Percentiles rank a stretch among this genome's conserved stretches.
Evolutionary conservation across 2,113 vertebrate species (phyloP).

Genomic region (Podiceps cristatus): DNA sequence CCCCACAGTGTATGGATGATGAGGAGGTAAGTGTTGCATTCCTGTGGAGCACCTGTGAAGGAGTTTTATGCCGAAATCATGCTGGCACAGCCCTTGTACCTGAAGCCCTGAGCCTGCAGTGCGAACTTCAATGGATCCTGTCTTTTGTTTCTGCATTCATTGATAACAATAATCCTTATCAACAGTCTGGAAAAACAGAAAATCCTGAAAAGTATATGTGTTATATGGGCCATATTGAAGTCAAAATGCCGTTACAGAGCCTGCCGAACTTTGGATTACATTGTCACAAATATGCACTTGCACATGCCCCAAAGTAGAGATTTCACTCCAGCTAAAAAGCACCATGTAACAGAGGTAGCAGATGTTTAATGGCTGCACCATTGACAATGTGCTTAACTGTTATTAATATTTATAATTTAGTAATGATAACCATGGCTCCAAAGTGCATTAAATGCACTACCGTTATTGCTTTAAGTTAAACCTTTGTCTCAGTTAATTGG

Average conservation of each 20-base stretch:
- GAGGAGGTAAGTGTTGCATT: neutral
- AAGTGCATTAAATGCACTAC: constrained; percentile 63
- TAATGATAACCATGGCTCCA: constrained; percentile 60
- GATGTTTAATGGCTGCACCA: constrained; percentile 69
- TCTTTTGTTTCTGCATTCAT: neutral
- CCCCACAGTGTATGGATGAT: rapidly evolving
- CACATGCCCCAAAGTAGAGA: neutral
- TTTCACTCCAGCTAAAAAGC: constrained; percentile 21
- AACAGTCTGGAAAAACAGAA: neutral
- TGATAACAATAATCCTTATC: neutral
- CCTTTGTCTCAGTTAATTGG: constrained; percentile 58
- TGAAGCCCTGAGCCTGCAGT: neutral
- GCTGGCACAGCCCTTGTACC: neutral
- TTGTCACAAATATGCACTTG: neutral
- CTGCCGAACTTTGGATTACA: neutral
- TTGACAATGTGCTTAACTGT: constrained; percentile 67
- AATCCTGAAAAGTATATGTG: neutral
- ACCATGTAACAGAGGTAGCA: constrained; percentile 41
- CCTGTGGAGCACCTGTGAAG: neutral
- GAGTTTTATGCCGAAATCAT: neutral
- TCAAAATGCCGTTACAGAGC: neutral
- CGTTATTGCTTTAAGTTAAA: constrained; percentile 63
- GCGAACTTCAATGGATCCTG: neutral
- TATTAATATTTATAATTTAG: constrained; percentile 75
- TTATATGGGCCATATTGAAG: neutral